These are phyloP conservation scores for Tor tambroides DNA, from an alignment of 2,113 vertebrate species.

Conservation along the genomic window DNA sequence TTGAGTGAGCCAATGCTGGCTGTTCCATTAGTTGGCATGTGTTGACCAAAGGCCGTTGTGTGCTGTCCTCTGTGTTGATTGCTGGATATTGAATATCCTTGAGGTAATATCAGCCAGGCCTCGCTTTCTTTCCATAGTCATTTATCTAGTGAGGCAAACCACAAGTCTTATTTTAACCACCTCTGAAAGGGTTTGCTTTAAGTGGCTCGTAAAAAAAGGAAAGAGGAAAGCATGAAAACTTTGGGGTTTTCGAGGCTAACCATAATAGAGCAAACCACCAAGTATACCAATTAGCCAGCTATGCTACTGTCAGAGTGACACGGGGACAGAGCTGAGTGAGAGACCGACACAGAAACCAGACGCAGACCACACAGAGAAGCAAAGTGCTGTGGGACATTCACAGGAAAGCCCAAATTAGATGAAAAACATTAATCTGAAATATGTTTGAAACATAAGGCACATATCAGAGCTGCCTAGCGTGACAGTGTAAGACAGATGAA, in stretches of 20 bases:
- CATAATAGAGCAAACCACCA: slow-evolving; percentile 44
- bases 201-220: slow-evolving; percentile 40
- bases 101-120: slow-evolving; percentile 59
- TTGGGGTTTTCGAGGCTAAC: slow-evolving; percentile 55
- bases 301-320: slow-evolving; percentile 40
- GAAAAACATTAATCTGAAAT: slow-evolving; percentile 9
- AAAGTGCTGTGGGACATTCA: slow-evolving; percentile 19
- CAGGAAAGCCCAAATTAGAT: slow-evolving; percentile 14
- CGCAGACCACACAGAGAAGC: slow-evolving; percentile 32
- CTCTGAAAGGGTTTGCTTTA: slow-evolving; percentile 46
- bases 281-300: slow-evolving; percentile 41
- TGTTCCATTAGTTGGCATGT: slow-evolving; percentile 52
- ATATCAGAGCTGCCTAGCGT: background rate
- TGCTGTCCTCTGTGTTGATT: slow-evolving; percentile 62
- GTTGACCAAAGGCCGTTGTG: slow-evolving; percentile 63
- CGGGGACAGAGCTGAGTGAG: background rate
- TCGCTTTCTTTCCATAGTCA: slow-evolving; percentile 46
- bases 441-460: slow-evolving; percentile 1
- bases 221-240: slow-evolving; percentile 42
- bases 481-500: background rate
- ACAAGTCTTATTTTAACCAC: slow-evolving; percentile 51
- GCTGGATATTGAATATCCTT: slow-evolving; percentile 61
- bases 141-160: slow-evolving; percentile 58
- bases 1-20: slow-evolving; percentile 58
- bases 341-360: slow-evolving; percentile 12